Evolutionary conservation across 2,113 vertebrate species (phyloP), one percentile per base, ranked within the genome.

Genomic region (Cinclus cinclus): DNA sequence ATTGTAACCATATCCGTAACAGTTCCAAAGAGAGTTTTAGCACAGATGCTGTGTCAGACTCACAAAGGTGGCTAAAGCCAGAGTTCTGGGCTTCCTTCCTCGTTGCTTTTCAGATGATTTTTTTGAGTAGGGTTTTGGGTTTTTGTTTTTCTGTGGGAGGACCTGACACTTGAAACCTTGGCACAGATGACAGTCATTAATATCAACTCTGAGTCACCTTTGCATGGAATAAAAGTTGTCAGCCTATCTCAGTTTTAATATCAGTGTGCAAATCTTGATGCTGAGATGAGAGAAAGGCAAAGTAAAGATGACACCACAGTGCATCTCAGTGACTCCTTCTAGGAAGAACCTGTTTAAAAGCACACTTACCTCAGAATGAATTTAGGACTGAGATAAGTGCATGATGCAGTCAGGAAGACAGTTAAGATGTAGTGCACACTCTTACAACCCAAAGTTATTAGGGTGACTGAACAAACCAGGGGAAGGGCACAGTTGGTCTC

Each of bases 191-290:
- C 71, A 88, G 58, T 85, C 70, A 49, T 46, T 94, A 93, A 64
- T 65, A 69, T 70, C 62, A 81, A 31, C 82, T 77, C 74, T 83
- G 84, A 75, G 84, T 86, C 75, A 79, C 89, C 82, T 79, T 82
- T 81, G 53, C 86, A 71, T 46, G n/a, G 85, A 81, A 89, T 73
- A 55, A 69, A 79, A 68, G 59, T 71, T 89, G 83, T 90, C 89
- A 77, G 24, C 70, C 92, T 87, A 68, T 93, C 74, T 93, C 78
- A 55, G 37, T 58, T 92, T 50, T 87, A 84, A 85, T 93, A 88
- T 90, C 23, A 8, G 71, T 28, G 74, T 89, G 76, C 85, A 93
- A 31, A 87, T 89, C 89, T 82, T 11, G 10, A 60, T 56, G 42
- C 65, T 37, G 65, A 89, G 74, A 71, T 89, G 85, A 86, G 87